A percentile compares a stretch with the other conserved stretches of the same genome.
Conservation (phyloP, 2,113 vertebrate species). For the Bubo blakistoni region DNA sequence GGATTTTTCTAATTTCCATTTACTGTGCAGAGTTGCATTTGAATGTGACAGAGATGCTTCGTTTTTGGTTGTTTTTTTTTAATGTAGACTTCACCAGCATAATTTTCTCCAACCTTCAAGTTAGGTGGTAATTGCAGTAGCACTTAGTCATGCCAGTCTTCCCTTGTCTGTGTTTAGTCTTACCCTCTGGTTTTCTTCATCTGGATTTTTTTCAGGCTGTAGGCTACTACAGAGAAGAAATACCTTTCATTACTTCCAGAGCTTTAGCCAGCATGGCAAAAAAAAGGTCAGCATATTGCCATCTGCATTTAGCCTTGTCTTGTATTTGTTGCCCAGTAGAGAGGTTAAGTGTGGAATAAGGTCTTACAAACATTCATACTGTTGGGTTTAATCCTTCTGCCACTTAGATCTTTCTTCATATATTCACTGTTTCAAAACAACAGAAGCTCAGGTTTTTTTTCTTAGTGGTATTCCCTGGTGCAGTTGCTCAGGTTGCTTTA, state of each 20-base stretch:
- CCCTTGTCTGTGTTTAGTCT: not conserved
- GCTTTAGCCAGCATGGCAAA: not conserved
- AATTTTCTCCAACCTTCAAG: not conserved
- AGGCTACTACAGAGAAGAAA: not conserved
- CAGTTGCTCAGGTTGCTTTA: not conserved
- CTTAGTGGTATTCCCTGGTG: not conserved
- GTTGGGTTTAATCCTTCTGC: not conserved
- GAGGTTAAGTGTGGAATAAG: not conserved
- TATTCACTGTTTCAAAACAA: not conserved
- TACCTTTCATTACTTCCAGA: not conserved
- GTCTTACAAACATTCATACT: not conserved
- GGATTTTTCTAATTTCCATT: not conserved
- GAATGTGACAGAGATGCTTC: not conserved
- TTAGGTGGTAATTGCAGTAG: not conserved
- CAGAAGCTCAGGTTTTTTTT: not conserved
- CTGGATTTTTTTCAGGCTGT: not conserved
- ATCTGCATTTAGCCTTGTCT: not conserved
- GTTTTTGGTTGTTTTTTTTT: not conserved
- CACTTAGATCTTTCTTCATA: not conserved
- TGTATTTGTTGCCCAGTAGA: not conserved
- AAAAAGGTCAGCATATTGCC: not conserved
- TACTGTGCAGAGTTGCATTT: not conserved
- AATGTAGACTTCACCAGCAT: not conserved
- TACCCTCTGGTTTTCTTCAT: not conserved
- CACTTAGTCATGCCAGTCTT: not conserved